Conservation (phyloP, 2,888 invertebrate genomes). For the Cetonia aurata region DNA sequence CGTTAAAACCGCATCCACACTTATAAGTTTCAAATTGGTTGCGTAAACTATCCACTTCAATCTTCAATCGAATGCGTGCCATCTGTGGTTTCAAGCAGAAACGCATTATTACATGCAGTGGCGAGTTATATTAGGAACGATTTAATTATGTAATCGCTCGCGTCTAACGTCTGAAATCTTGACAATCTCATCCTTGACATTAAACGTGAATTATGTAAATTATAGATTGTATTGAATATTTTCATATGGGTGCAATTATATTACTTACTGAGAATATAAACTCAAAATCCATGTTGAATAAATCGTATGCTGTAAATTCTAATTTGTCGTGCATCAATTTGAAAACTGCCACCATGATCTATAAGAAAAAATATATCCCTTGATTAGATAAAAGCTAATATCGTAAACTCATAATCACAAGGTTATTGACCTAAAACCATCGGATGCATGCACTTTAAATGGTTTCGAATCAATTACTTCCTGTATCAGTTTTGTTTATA, state of each 20-base stretch:
- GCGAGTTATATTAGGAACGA: neutral
- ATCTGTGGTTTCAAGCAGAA: no score
- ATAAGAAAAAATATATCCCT: neutral
- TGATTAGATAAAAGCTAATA: neutral
- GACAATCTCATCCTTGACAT: conserved; percentile 12
- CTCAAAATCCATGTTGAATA: conserved; percentile 54
- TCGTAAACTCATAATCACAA: neutral
- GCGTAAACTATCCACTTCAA: no score
- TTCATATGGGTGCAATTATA: neutral
- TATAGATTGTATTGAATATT: conserved; percentile 8
- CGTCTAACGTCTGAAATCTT: no score
- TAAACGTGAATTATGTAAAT: conserved; percentile 7
- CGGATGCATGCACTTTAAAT: no score
- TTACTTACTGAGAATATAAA: conserved; percentile 54
- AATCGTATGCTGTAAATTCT: conserved; percentile 52
- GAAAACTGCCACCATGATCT: conserved; percentile 43
- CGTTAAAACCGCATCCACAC: no score
- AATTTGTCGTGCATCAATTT: conserved; percentile 54
- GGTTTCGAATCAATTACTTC: no score
- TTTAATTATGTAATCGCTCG: neutral
- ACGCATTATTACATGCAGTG: neutral
- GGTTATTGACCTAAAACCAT: neutral
- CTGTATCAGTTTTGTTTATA: no score
- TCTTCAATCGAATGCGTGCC: no score
- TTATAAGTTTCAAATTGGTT: no score